These are phyloP conservation scores for Manacus vitellinus DNA, from an alignment of 2,113 vertebrate genomes.

Conservation along the genomic window DNA sequence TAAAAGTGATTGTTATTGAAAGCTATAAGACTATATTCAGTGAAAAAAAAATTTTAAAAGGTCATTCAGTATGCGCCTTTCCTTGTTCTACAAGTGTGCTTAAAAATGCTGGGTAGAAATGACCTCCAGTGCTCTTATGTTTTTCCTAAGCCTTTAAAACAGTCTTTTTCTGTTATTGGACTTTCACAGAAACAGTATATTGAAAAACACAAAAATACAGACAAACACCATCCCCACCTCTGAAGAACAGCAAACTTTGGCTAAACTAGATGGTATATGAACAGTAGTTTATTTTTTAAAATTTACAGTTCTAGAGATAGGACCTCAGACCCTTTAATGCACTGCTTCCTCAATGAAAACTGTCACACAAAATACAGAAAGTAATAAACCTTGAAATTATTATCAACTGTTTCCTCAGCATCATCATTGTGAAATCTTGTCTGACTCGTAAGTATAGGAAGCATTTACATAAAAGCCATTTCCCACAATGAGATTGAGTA, in stretches of 20 bases:
- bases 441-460: not conserved
- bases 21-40: not conserved
- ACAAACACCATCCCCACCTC: fast-evolving
- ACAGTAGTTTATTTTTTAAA: not conserved
- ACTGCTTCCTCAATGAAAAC: not conserved
- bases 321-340: not conserved
- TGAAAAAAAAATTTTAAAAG: not conserved
- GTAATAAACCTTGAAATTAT: not conserved
- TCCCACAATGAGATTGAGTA: not conserved
- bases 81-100: not conserved
- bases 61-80: not conserved
- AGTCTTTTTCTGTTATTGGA: not conserved
- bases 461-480: not conserved
- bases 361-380: not conserved
- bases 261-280: not conserved
- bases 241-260: not conserved
- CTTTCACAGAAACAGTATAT: not conserved
- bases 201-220: not conserved
- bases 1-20: not conserved
- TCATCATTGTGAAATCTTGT: not conserved
- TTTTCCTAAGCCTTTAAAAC: not conserved
- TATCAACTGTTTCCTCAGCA: not conserved
- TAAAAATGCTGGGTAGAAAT: not conserved
- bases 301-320: not conserved
- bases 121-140: not conserved